Base-by-base conservation (phyloP, 2,797 vertebrate genomes). In the Holocentrus rufus region DNA sequence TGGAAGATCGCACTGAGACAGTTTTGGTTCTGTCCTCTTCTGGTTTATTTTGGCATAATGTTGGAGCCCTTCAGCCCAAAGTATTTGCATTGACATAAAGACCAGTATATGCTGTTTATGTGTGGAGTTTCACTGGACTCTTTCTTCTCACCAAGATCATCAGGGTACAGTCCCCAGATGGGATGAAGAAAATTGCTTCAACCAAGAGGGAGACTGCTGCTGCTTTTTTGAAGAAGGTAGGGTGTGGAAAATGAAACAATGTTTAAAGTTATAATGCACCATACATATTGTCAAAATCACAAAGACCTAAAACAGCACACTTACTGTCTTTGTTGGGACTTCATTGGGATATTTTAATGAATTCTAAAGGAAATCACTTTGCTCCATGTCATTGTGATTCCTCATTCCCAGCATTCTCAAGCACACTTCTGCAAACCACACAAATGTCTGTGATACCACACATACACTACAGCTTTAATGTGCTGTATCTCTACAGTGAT, bases 81-180 rank as follows among this genome's bases (percentile, higher is more conserved):
- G 10, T 11, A 53, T 31, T 36, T 72, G 18, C 22, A 5, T 4
- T 63, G 53, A 23, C 44, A 7, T 34, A 22, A 31, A 10, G 5
- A 71, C 1, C 7, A 6, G 11, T 60, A 2, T 60, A 36, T 18
- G 14, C 0, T 4, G 20, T 18, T 57, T 42, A 30, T 9, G 18
- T 20, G 7, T 60, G 7, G 22, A 25, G 36, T 46, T 22, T 70
- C 62, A 47, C 4, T 39, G 20, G 30, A 10, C 22, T 55, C 2
- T 15, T 65, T 14, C 56, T 46, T 36, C 44, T 60, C 14, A 64
- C 11, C 0, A 76, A 99, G 98, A 95, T 96, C 65, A 93, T 99
- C 84, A 96, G 98, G 1, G 95, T 99, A 44, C 98, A 99, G 88
- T 98, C 98, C 20, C 97, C 98, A 0, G 96, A 98, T 0, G 98